Evolutionary conservation across 2,797 vertebrate genomes (phyloP).

Genomic region (Gambusia yucatana): DNA sequence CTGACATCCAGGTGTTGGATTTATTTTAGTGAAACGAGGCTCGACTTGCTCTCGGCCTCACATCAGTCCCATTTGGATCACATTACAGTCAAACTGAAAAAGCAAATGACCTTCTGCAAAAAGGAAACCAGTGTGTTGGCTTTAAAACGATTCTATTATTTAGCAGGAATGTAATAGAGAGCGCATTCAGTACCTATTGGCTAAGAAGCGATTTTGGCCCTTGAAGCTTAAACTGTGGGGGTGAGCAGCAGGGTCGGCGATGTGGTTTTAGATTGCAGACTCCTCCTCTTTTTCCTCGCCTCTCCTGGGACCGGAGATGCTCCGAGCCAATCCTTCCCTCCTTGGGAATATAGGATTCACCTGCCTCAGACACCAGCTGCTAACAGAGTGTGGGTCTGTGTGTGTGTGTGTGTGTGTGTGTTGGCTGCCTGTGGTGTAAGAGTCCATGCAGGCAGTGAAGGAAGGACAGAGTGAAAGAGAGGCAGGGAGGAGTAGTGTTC

Average conservation of each 20-base stretch:
- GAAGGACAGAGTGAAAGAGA: conserved; percentile 60
- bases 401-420: conserved; percentile 25
- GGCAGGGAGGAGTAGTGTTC: conserved; percentile 75
- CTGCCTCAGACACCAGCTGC: conserved; percentile 78
- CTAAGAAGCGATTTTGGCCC: not conserved
- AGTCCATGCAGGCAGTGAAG: conserved; percentile 66
- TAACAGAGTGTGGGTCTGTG: conserved; percentile 51
- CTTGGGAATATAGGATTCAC: conserved; percentile 78
- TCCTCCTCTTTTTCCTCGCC: conserved; percentile 17
- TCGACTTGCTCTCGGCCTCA: not conserved
- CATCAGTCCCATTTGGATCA: not conserved
- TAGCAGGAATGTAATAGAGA: not conserved
- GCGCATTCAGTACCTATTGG: not conserved
- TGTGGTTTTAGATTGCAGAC: not conserved
- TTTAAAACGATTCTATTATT: not conserved
- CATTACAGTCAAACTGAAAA: not conserved
- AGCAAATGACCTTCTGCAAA: not conserved
- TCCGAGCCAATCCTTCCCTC: conserved; percentile 68
- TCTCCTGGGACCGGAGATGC: conserved; percentile 57
- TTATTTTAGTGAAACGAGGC: not conserved
- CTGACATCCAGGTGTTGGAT: not conserved
- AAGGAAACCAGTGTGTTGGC: not conserved
- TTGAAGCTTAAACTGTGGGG: not conserved
- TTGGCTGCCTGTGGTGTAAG: conserved; percentile 59
- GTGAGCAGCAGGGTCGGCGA: not conserved